Base-by-base conservation (phyloP, 2,113 vertebrate genomes). In the Pseudorectes ferrugineus region DNA sequence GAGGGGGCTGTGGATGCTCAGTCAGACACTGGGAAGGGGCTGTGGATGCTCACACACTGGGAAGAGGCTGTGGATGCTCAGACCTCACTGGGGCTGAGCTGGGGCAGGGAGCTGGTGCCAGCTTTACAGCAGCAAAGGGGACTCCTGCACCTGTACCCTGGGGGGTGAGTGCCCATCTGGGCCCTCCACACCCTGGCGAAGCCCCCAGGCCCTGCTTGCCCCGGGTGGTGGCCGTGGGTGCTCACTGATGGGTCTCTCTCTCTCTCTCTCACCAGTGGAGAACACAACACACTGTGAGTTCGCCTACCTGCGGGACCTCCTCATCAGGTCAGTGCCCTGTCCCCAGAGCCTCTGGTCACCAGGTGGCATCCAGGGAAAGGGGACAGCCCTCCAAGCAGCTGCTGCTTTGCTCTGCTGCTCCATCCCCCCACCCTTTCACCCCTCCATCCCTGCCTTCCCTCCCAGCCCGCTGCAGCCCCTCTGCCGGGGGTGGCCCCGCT, bases 271-370 rank as follows among this genome's bases (percentile, higher is more conserved):
- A 77, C 94, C 98, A 99, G 99, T 99, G 85, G 99, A 99, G 98
- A 99, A 99, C 88, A 99, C 98, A 48, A 98, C 98, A 88, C 99
- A 99, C 97, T 99, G 99, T 96, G 99, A 99, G 98, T 99, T 99
- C 42, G 99, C 99, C 59, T 99, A 99, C 97, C 98, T 99, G 98
- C 98, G 99, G 89, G 99, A 99, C 96, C 99, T 99, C 85, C 99
- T 99, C 59, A 99, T 99, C 98, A 99, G 99, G 99, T 99, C 1
- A 15, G 97, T 97, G 58, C 68, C 49, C 59, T 70, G 43, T 46
- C 52, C 40, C 52, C 13, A 14, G 38, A 28, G 78, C n/a, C 59
- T 71, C 18, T 0, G 4, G 51, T 70, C 94, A 77, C 71, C 80
- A 42, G 87, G 16, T 89, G 94, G 57, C 85, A 72, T 46, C 66